phyloP scores from a whole-genome alignment of 2,113 vertebrate species.

The Tinamus guttatus region DNA sequence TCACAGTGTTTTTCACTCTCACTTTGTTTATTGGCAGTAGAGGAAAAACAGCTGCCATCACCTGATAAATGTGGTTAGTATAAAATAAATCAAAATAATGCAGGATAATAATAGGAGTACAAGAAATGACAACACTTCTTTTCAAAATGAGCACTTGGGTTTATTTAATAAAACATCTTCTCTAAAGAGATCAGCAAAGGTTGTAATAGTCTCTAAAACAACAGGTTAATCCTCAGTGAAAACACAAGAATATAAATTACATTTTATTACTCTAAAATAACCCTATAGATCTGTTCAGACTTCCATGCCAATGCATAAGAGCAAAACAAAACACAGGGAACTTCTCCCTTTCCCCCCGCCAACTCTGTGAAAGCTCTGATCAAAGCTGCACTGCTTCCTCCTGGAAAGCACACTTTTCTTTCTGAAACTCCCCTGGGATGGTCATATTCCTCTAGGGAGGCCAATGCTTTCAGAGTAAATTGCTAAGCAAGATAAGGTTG shows the following conservation, averaged over 20 bases:
- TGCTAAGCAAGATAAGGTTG: conserved; percentile 62
- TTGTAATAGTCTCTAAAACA: not conserved
- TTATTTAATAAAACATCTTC: not conserved
- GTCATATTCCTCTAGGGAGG: conserved; percentile 12
- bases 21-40: conserved; percentile 3
- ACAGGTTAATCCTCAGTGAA: not conserved
- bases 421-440: not conserved
- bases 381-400: not conserved
- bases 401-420: not conserved
- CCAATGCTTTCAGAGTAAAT: conserved; percentile 27
- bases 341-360: not conserved
- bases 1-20: not conserved
- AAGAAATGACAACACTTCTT: not conserved
- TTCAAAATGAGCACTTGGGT: not conserved
- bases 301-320: not conserved
- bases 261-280: not conserved
- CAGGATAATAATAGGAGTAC: not conserved
- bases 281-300: not conserved
- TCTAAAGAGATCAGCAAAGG: conserved; percentile 10
- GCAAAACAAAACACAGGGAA: not conserved
- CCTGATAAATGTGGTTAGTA: not conserved
- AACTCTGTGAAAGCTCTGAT: not conserved
- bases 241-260: not conserved
- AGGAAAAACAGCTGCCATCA: conserved; percentile 43
- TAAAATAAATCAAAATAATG: conserved; percentile 32